Evolutionary conservation across 2,113 vertebrate genomes (phyloP).

Genomic region (Benitochromis conjunctus): DNA sequence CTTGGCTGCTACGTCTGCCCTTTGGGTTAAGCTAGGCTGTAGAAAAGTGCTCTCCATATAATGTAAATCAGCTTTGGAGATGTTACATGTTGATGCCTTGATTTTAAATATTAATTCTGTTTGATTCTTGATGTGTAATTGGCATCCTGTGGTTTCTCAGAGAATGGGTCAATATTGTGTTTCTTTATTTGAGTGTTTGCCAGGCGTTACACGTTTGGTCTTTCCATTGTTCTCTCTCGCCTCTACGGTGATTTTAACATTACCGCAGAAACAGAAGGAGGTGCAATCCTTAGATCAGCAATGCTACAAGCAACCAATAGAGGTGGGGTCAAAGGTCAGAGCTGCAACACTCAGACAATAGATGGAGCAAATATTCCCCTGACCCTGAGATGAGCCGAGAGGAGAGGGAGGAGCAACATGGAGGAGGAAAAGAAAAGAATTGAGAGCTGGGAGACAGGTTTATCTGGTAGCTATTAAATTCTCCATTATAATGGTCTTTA

Average conservation of each 20-base stretch:
- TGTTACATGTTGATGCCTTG: background rate
- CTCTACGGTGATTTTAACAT: constrained; percentile 5
- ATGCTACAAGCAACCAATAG: constrained; percentile 31
- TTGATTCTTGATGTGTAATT: background rate
- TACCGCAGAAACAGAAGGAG: constrained; percentile 11
- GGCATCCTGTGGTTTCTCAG: background rate
- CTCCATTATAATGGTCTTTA: background rate
- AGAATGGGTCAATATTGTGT: background rate
- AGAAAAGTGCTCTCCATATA: background rate
- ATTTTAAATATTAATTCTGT: background rate
- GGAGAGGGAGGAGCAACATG: background rate
- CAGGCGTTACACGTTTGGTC: background rate
- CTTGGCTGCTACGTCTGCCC: background rate
- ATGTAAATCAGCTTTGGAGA: background rate
- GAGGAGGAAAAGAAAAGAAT: background rate
- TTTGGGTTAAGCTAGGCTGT: background rate
- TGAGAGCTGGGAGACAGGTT: background rate
- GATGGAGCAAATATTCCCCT: constrained; percentile 50
- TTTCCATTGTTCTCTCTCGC: background rate
- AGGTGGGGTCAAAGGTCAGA: constrained; percentile 55
- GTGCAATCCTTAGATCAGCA: constrained; percentile 27
- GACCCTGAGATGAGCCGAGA: constrained; percentile 16
- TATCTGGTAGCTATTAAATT: background rate
- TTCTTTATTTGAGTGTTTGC: background rate
- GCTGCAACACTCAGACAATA: constrained; percentile 50